These are phyloP conservation scores for Aurelia aurita DNA, from an alignment of 30 jellyfish, hydroid and myxozoan species.

Conservation along the genomic window DNA sequence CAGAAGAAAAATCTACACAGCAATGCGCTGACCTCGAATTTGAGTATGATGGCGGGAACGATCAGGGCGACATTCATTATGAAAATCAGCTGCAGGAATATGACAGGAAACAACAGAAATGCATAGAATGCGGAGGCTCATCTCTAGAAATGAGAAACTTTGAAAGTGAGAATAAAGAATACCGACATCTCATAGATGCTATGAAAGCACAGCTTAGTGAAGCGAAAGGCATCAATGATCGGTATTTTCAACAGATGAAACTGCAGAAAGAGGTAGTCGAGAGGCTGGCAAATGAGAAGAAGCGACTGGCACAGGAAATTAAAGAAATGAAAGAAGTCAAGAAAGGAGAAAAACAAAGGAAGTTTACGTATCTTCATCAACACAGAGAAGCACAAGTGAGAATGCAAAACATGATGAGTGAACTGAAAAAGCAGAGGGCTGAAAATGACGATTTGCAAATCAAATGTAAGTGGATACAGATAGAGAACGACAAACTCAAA, in stretches of 20 bases:
- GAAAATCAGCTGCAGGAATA: neutral
- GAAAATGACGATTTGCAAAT: slow-evolving; percentile 37
- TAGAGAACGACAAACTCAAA: slow-evolving; percentile 41
- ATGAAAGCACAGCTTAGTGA: slow-evolving; percentile 48
- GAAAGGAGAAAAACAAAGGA: slow-evolving; percentile 26
- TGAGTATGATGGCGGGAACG: neutral
- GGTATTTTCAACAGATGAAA: slow-evolving; percentile 42
- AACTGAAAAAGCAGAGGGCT: slow-evolving; percentile 37
- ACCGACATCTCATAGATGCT: slow-evolving; percentile 43
- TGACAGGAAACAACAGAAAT: neutral
- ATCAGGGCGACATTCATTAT: too few species aligned
- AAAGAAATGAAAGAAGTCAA: slow-evolving; percentile 7
- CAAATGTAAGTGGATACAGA: slow-evolving; percentile 24
- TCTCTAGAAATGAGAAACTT: neutral
- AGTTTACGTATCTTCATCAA: slow-evolving; percentile 46
- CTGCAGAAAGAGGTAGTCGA: slow-evolving; percentile 8
- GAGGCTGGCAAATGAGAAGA: slow-evolving; percentile 33
- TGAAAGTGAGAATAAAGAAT: slow-evolving; percentile 52
- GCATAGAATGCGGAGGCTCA: neutral
- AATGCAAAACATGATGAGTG: slow-evolving; percentile 28
- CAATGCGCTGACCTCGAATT: slow-evolving; percentile 5
- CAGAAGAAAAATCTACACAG: neutral
- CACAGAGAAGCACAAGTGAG: slow-evolving; percentile 62
- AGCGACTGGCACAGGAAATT: slow-evolving; percentile 21
- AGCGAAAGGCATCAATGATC: slow-evolving; percentile 44